These are phyloP conservation scores for Hemiscyllium ocellatum DNA, from an alignment of 2,113 vertebrate genomes.

Conservation along the genomic window DNA sequence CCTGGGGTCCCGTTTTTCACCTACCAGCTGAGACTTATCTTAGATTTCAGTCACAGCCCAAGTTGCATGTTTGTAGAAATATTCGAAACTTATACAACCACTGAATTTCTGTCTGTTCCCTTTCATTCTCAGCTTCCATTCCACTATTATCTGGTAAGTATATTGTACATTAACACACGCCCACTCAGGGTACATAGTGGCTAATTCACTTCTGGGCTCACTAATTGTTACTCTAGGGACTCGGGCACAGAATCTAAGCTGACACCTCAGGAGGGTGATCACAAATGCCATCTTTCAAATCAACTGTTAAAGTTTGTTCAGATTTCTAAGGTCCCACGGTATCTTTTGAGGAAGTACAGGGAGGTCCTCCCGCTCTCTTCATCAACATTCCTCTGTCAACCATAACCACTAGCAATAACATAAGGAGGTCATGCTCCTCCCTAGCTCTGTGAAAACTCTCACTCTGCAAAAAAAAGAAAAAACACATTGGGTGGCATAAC, in stretches of 20 bases:
- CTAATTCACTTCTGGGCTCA: background rate
- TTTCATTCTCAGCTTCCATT: background rate
- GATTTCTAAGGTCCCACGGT: background rate
- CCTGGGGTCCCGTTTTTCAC: background rate
- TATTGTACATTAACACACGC: background rate
- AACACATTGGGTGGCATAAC: background rate
- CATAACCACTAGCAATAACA: background rate
- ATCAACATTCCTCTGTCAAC: background rate
- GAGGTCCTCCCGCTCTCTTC: background rate
- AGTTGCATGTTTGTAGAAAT: background rate
- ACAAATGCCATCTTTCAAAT: background rate
- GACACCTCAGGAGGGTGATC: background rate
- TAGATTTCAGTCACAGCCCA: background rate
- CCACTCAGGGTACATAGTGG: background rate
- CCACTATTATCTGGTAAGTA: background rate
- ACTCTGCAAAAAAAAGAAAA: background rate
- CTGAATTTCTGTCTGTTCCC: conserved; percentile 10
- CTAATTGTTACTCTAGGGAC: background rate
- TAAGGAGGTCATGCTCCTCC: background rate
- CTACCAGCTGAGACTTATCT: conserved; percentile 9
- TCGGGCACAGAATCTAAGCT: background rate
- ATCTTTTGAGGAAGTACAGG: background rate
- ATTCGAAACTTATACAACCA: background rate
- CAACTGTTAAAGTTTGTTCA: background rate
- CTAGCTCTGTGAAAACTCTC: background rate